Conservation (phyloP, 2,113 vertebrate genomes). For the Eclectus roratus region DNA sequence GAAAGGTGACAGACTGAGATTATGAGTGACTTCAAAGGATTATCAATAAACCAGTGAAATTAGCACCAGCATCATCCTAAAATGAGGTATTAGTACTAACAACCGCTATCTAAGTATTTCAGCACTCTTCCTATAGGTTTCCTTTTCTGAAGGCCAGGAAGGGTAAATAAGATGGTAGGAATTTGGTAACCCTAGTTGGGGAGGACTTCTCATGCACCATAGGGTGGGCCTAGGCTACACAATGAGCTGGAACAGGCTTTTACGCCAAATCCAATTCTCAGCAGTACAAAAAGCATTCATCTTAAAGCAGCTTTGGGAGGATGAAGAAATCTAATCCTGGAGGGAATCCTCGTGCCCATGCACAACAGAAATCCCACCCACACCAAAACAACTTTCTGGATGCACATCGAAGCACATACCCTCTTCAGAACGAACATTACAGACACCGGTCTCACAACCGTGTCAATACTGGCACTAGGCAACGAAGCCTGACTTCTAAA, state of each 20-base stretch:
- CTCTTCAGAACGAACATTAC: not conserved
- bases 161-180: not conserved
- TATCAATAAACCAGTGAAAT: not conserved
- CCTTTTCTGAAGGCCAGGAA: not conserved
- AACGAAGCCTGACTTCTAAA: not conserved
- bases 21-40: not conserved
- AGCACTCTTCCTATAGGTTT: not conserved
- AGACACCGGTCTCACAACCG: not conserved
- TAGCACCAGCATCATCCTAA: not conserved
- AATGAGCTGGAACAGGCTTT: not conserved
- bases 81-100: not conserved
- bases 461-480: not conserved
- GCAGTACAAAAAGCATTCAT: constrained; percentile 27
- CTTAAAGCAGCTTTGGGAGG: constrained; percentile 39
- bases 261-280: not conserved
- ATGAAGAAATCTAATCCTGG: constrained; percentile 43
- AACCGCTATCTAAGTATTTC: not conserved
- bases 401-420: not conserved
- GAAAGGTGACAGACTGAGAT: not conserved
- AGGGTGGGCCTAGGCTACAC: not conserved
- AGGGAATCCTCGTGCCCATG: not conserved
- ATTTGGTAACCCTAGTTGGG: not conserved
- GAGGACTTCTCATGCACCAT: accelerated
- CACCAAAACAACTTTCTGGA: constrained; percentile 45
- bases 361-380: constrained; percentile 37